Evolutionary conservation across 30 jellyfish, hydroid and myxozoan genomes (phyloP).

Genomic region (Hydractinia echinata): DNA sequence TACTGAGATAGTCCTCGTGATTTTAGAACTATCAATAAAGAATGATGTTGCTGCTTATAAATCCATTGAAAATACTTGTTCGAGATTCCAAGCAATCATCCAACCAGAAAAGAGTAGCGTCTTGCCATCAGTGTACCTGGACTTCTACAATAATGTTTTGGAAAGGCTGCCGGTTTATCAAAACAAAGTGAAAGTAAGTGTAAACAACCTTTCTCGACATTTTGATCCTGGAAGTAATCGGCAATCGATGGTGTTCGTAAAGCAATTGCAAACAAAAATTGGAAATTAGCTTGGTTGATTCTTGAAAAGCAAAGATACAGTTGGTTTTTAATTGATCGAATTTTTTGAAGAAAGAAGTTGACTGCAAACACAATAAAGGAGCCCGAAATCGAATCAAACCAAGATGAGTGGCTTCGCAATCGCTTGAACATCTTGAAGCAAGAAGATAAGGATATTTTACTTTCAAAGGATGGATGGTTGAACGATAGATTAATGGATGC

Average conservation of each 20-base stretch:
- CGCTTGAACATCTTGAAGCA: no score
- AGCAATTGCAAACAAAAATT: not conserved
- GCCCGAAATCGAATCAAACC: not conserved
- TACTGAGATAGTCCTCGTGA: no score
- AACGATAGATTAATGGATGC: not conserved
- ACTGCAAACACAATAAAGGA: not conserved
- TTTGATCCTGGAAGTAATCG: no score
- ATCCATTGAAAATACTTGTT: not conserved
- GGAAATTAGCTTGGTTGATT: not conserved
- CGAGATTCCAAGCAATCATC: not conserved
- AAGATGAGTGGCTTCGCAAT: no score
- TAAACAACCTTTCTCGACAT: not conserved
- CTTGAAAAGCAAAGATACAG: not conserved
- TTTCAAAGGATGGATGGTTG: conserved; percentile 5
- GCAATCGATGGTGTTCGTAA: not conserved
- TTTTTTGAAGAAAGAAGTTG: not conserved
- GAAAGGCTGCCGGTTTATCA: not conserved
- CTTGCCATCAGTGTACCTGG: no score
- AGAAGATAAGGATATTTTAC: conserved; percentile 1
- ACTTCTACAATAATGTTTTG: no score
- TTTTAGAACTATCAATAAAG: not conserved
- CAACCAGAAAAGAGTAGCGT: no score
- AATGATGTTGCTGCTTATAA: no score
- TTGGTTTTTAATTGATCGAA: conserved; percentile 1
- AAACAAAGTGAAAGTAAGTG: conserved; percentile 1